Evolutionary conservation across 2,797 vertebrate species (phyloP).

Genomic region (Galagoides demidoff): DNA sequence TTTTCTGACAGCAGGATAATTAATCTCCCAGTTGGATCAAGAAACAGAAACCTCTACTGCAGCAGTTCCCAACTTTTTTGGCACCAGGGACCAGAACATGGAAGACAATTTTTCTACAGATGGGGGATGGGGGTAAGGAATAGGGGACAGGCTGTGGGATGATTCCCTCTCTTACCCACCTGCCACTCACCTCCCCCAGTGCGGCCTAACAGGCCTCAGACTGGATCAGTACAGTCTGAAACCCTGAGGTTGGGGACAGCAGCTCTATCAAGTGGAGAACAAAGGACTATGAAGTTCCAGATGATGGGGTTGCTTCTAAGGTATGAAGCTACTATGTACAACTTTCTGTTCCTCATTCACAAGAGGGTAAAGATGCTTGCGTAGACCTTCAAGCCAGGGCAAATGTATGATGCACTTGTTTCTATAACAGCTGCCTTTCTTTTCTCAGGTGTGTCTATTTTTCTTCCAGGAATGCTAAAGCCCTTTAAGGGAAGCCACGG

Average conservation of each 20-base stretch:
- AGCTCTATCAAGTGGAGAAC: background rate
- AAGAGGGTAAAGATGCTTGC: background rate
- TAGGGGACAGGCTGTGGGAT: too few species aligned
- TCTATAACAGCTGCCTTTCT: background rate
- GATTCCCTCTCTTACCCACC: too few species aligned
- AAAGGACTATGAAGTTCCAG: background rate
- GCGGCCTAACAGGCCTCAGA: too few species aligned
- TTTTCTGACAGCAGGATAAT: background rate
- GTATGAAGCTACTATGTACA: background rate
- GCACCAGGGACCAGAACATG: too few species aligned
- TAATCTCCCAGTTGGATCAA: background rate
- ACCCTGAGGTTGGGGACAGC: too few species aligned
- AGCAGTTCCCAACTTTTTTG: too few species aligned
- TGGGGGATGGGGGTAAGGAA: too few species aligned
- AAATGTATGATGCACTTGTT: background rate
- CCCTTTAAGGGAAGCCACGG: background rate
- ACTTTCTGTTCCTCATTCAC: background rate
- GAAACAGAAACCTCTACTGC: background rate
- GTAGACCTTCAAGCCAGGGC: background rate
- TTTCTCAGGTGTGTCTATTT: background rate
- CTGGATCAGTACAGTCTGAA: too few species aligned
- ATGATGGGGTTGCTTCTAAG: background rate
- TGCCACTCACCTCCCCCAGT: too few species aligned
- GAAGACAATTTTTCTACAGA: too few species aligned
- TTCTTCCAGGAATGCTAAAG: background rate